Evolutionary conservation across 1,140 invertebrate species (phyloP).

Genomic region (Teleogryllus occipitalis): DNA sequence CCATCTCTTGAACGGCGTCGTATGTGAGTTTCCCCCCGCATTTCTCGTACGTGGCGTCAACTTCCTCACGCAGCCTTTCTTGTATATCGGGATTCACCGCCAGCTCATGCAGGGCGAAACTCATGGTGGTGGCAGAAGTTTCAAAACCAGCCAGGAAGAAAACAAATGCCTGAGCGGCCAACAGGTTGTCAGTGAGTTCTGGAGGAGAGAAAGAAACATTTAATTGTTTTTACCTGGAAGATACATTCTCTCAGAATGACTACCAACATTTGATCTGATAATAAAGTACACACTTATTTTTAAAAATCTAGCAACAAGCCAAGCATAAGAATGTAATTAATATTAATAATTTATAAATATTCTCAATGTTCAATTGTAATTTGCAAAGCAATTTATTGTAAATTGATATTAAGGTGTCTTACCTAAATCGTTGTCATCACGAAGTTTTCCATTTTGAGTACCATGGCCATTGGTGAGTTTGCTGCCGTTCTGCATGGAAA

Average conservation of each 20-base stretch:
- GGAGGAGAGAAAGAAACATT: slow-evolving; percentile 1
- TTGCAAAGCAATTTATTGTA: no score
- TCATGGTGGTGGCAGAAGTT: slow-evolving; percentile 37
- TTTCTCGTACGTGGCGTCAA: slow-evolving; percentile 30
- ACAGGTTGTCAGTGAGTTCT: slow-evolving; percentile 10
- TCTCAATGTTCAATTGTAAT: no score
- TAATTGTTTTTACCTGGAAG: background rate
- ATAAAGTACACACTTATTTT: background rate
- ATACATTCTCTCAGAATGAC: background rate
- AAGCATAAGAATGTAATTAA: background rate
- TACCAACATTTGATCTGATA: background rate
- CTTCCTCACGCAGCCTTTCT: slow-evolving; percentile 37
- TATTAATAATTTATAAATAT: background rate
- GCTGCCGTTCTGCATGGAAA: background rate
- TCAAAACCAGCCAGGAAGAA: slow-evolving; percentile 36
- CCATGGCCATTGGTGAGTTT: background rate
- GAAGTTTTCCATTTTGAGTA: background rate
- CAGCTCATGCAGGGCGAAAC: slow-evolving; percentile 37
- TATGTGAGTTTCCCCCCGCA: slow-evolving; percentile 33
- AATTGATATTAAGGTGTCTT: background rate
- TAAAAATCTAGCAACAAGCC: background rate
- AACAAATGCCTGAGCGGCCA: slow-evolving; percentile 12
- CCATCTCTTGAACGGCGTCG: slow-evolving; percentile 36
- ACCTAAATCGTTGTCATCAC: background rate
- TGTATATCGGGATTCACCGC: slow-evolving; percentile 41